Percentiles rank a stretch among this genome's conserved stretches.
These are phyloP conservation scores for Chloroceryle amazona DNA, from an alignment of 2,797 vertebrate genomes.

Conservation along the genomic window DNA sequence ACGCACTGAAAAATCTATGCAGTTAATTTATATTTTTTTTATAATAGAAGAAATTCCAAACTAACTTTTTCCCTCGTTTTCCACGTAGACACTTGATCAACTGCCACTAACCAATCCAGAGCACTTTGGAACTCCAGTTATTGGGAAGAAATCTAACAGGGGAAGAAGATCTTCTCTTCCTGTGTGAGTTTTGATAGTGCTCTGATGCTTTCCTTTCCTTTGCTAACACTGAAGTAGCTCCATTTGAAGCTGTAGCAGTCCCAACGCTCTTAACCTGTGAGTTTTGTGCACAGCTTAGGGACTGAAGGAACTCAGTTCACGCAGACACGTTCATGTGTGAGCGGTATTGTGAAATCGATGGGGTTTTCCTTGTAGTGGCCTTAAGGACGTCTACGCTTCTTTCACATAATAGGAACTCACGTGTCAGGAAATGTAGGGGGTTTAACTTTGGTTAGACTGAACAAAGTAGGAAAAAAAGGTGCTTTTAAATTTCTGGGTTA, in stretches of 20 bases:
- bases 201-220: background rate
- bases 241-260: background rate
- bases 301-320: background rate
- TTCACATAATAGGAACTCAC: background rate
- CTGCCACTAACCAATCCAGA: slow-evolving; percentile 97
- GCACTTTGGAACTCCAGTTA: slow-evolving; percentile 98
- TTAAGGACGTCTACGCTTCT: background rate
- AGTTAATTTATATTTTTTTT: background rate
- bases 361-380: rapidly evolving
- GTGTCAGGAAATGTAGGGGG: background rate
- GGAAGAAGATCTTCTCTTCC: slow-evolving; percentile 94
- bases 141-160: slow-evolving; percentile 95
- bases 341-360: background rate
- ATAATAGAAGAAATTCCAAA: background rate
- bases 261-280: background rate
- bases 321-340: background rate
- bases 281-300: background rate
- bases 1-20: background rate
- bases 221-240: background rate
- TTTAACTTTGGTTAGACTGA: background rate
- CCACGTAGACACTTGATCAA: slow-evolving; percentile 92
- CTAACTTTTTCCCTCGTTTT: background rate
- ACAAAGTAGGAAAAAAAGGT: background rate
- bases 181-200: slow-evolving; percentile 85
- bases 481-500: background rate